A percentile compares a stretch with the other conserved stretches of the same genome.
These are phyloP conservation scores for Onychostoma macrolepis DNA, from an alignment of 2,113 vertebrate species.

Conservation along the genomic window DNA sequence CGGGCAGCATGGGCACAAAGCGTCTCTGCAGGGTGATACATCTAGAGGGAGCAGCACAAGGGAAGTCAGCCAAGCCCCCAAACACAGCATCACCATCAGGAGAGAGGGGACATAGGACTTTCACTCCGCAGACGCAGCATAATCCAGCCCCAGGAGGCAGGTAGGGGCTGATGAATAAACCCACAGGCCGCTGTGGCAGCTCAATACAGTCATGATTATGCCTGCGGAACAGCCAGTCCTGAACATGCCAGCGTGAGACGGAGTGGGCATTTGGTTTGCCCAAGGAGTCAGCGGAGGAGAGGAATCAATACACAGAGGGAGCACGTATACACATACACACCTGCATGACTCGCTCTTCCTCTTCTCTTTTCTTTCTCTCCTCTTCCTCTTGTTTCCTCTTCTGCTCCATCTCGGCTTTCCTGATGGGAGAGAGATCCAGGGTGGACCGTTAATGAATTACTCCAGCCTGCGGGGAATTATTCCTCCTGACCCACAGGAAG, in stretches of 20 bases:
- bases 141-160: conserved; percentile 23
- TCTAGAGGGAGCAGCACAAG: not conserved
- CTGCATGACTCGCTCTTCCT: conserved; percentile 91
- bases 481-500: not conserved
- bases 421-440: conserved; percentile 59
- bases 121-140: conserved; percentile 31
- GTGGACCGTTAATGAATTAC: not conserved
- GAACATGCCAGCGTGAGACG: conserved; percentile 33
- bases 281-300: conserved; percentile 30
- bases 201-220: conserved; percentile 42
- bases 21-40: conserved; percentile 32
- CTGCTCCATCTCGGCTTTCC: conserved; percentile 95
- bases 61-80: conserved; percentile 6
- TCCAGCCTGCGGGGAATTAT: not conserved
- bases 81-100: conserved; percentile 17
- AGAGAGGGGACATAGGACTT: conserved; percentile 20
- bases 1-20: conserved; percentile 1
- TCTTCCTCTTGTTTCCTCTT: conserved; percentile 97
- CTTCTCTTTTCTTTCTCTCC: conserved; percentile 90
- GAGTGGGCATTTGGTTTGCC: conserved; percentile 31
- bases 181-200: conserved; percentile 27
- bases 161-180: conserved; percentile 36
- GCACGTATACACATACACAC: conserved; percentile 66
- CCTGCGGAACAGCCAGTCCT: conserved; percentile 30
- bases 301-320: conserved; percentile 29